phyloP scores from a whole-genome alignment of 2,797 vertebrate species.

The Melanotaenia parkinsoni region DNA sequence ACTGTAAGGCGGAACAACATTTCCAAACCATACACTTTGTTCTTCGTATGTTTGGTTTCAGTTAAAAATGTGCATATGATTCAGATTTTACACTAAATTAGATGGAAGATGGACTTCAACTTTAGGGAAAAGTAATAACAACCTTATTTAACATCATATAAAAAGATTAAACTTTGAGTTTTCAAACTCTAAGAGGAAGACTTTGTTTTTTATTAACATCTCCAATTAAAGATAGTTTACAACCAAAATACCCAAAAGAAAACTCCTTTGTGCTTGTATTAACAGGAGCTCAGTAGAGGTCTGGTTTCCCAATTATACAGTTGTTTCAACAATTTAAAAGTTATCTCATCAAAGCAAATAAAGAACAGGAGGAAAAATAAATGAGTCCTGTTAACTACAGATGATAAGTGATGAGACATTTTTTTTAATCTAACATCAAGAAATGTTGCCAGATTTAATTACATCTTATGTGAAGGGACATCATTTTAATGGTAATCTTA shows the following conservation, averaged over 20 bases:
- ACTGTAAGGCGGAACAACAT: background rate
- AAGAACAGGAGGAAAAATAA: too few species aligned
- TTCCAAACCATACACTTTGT: background rate
- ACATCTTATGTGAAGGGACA: background rate
- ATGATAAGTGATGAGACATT: too few species aligned
- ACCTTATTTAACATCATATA: background rate
- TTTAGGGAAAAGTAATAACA: background rate
- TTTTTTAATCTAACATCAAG: too few species aligned
- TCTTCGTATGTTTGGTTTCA: background rate
- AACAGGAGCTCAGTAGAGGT: background rate
- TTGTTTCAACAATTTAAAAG: too few species aligned
- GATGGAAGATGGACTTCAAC: background rate
- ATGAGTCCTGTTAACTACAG: too few species aligned
- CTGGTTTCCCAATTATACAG: too few species aligned
- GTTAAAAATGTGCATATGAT: background rate
- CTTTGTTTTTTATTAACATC: too few species aligned
- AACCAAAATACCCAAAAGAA: background rate
- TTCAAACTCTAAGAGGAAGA: too few species aligned
- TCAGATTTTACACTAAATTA: background rate
- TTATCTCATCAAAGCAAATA: too few species aligned
- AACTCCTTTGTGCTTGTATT: background rate
- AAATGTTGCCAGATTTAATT: background rate
- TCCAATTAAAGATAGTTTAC: too few species aligned
- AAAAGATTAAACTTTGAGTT: background rate
- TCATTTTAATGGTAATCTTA: background rate